Evolutionary conservation across 2,888 invertebrate genomes (phyloP), one percentile per base, ranked within the genome.

Genomic region (Andrena flavipes): DNA sequence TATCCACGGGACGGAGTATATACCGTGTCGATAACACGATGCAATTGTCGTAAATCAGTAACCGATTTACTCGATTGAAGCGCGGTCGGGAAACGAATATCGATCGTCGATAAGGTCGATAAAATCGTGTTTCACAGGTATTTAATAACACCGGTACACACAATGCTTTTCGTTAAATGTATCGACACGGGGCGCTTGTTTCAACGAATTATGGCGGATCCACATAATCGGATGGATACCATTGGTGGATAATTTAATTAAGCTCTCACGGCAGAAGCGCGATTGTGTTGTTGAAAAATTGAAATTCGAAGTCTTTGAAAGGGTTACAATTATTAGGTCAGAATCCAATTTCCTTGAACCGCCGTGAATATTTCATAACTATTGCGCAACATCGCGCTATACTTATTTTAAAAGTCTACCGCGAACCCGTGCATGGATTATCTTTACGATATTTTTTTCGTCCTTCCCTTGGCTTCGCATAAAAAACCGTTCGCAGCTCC

Each of bases 31-130:
- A 26, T 65, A 54, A 16, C 7, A 13, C 5, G 20, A 35, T 49
- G 26, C 56, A 49, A 51, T 56, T 29, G 29, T 49, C 20, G 23
- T 10, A 26, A 70, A 56, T 76, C 26, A 1, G 0, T 35, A 10
- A 8, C 8, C n/a, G 51, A 48, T 65, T 71, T 65, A 54, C 10
- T 10, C 48, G 16, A n/a, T 6, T 26, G n/a, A 78, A 20, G 8
- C n/a, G 26, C 20, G 10, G 8, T 35, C 1, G 48, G 16, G 35
- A 26, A 42, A 42, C 56, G n/a, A 63, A 68, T 72, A 80, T 72
- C 80, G 72, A 80, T 80, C 67, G 72, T 72, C 72, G 67, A 79
- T 79, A 79, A 79, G 35, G 79, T 78, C 79, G 65, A 79, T 80
- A 72, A 76, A 62, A 62, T n/a, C 23, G 7, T 26, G 59, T 3